Conservation (phyloP, 2,113 vertebrate species). For the Phoxinus phoxinus region DNA sequence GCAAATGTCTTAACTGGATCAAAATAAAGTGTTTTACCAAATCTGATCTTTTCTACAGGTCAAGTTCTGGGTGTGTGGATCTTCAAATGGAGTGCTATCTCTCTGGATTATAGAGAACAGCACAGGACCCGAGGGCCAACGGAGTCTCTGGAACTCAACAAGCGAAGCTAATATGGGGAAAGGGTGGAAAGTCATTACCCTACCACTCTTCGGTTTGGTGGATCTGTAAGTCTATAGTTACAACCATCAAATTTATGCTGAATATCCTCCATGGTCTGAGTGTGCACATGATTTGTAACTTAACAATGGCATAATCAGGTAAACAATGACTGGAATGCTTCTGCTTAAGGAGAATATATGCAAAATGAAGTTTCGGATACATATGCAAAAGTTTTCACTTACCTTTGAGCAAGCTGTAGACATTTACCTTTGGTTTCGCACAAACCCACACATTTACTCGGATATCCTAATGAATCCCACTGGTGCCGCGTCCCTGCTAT, state of each 20-base stretch:
- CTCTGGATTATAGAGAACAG: constrained; percentile 87
- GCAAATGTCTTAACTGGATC: too few species aligned
- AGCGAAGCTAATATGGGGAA: constrained; percentile 72
- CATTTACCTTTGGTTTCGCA: constrained; percentile 60
- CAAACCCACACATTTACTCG: constrained; percentile 54
- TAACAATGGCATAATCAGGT: not conserved
- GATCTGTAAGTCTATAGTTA: constrained; percentile 82
- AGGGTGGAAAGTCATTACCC: constrained; percentile 83
- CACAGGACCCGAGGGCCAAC: constrained; percentile 83
- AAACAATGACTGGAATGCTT: not conserved
- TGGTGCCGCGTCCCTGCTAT: constrained; percentile 47
- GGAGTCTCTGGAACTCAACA: constrained; percentile 81
- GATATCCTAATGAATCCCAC: constrained; percentile 70
- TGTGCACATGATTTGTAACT: not conserved
- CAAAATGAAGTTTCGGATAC: constrained; percentile 52
- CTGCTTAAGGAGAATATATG: constrained; percentile 32
- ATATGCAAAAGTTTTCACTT: not conserved
- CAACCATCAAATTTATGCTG: not conserved
- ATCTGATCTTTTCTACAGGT: constrained; percentile 75
- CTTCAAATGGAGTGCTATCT: constrained; percentile 82
- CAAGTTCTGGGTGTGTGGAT: constrained; percentile 87
- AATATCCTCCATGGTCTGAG: not conserved
- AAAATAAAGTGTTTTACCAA: too few species aligned
- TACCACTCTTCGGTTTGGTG: constrained; percentile 84
- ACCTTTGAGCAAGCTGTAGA: not conserved